Base-by-base conservation (phyloP, 2,113 vertebrate genomes). In the Murina feae region DNA sequence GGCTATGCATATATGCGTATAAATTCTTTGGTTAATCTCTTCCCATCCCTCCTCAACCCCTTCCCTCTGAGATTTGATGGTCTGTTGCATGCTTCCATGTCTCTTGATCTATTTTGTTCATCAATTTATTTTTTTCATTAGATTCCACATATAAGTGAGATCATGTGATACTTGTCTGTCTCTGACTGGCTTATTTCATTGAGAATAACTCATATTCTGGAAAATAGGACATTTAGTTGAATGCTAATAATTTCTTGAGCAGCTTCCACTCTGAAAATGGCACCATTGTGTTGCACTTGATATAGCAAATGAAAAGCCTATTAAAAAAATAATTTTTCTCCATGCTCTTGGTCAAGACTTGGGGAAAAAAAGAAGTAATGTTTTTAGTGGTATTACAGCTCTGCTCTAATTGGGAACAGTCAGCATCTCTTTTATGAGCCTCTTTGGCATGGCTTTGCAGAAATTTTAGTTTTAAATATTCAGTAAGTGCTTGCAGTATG, bases 371-470 rank as follows among this genome's bases (percentile, higher is more conserved):
- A 58, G 72, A 60, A 76, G 37, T 58, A 25, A 84, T n/a, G 5
- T 82, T 63, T 79, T 95, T 51, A 96, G 65, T 88, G 37, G 25
- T 79, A 16, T 55, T 94, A 8, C 6, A 51, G 13, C 4, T 78
- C 78, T 63, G 12, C 20, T 11, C 0, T 68, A 74, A 13, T 55
- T 44, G 60, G 58, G 37, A 90, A 90, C 16, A 93, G 72, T 69
- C 39, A 93, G 9, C n/a, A 17, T 32, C 44, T 87, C 35, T 37
- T 96, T 96, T 94, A 94, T 96, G 93, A 92, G 86, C 9, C 25
- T 44, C 23, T 91, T 28, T 80, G 66, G 76, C n/a, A 74, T 72
- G 47, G 23, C 20, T 95, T 76, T 75, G 35, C 39, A 91, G 84
- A 89, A 96, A 72, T 12, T 60, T 6, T 6, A 44, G 51, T 71